Evolutionary conservation across 2,113 vertebrate genomes (phyloP).

Genomic region (Rhipidura dahli): DNA sequence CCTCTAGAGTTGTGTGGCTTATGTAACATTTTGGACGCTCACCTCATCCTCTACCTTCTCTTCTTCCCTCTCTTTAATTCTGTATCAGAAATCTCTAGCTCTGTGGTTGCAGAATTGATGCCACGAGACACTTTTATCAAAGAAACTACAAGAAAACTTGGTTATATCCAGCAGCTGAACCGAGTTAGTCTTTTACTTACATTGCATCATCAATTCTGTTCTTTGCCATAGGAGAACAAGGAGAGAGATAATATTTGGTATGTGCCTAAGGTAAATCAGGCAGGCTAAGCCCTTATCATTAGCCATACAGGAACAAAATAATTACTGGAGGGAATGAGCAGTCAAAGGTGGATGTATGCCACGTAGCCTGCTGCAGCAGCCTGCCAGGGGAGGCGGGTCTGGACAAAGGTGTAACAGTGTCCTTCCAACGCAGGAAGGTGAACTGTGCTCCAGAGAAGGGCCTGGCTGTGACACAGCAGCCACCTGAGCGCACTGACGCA

Average conservation of each 20-base stretch:
- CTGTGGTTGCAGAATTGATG: background rate
- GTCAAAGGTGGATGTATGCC: background rate
- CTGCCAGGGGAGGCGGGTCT: fast-evolving
- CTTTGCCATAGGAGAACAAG: background rate
- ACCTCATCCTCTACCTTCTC: background rate
- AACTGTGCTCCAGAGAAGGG: background rate
- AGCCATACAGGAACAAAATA: background rate
- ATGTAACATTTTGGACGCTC: background rate
- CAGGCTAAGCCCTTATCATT: background rate
- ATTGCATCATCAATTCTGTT: background rate
- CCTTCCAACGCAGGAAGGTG: background rate
- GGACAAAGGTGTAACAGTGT: background rate
- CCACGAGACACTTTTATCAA: background rate
- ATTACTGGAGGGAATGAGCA: background rate
- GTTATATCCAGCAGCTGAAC: background rate
- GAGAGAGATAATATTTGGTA: background rate
- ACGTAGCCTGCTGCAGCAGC: background rate
- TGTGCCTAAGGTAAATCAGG: background rate
- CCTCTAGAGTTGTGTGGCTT: background rate
- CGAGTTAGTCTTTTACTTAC: background rate
- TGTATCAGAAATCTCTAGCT: background rate
- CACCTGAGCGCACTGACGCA: fast-evolving
- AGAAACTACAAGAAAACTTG: background rate
- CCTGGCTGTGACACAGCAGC: fast-evolving
- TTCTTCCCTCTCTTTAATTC: background rate